phyloP scores from a whole-genome alignment of 1,140 invertebrate genomes.

The Anagrus nilaparvatae region DNA sequence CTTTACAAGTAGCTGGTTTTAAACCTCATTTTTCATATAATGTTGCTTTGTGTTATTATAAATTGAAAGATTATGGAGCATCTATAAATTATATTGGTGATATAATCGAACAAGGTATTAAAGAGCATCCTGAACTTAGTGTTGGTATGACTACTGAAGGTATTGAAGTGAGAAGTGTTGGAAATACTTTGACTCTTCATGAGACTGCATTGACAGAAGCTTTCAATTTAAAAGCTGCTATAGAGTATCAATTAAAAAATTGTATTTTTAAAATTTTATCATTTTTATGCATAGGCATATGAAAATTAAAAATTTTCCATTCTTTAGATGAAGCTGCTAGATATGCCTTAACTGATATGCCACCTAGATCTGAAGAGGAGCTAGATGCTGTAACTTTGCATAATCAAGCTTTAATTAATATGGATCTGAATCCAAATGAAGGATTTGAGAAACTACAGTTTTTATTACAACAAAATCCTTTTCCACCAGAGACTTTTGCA shows the following conservation, averaged over 20 bases:
- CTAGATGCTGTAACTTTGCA: slow-evolving; percentile 96
- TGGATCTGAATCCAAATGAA: slow-evolving; percentile 79
- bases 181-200: slow-evolving; percentile 91
- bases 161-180: slow-evolving; percentile 91
- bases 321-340: slow-evolving; percentile 71
- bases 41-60: slow-evolving; percentile 91
- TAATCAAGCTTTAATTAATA: slow-evolving; percentile 94
- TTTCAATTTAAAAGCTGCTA: slow-evolving; percentile 96
- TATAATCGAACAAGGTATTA: slow-evolving; percentile 92
- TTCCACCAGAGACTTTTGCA: slow-evolving; percentile 95
- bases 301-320: slow-evolving; percentile 11
- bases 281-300: slow-evolving; percentile 1
- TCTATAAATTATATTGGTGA: slow-evolving; percentile 82
- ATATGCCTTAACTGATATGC: slow-evolving; percentile 96
- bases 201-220: slow-evolving; percentile 96
- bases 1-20: slow-evolving; percentile 79
- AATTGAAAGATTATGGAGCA: slow-evolving; percentile 84
- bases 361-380: slow-evolving; percentile 92
- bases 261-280: slow-evolving; percentile 40
- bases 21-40: slow-evolving; percentile 92
- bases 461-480: slow-evolving; percentile 88
- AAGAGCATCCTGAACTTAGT: slow-evolving; percentile 94
- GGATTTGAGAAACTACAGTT: slow-evolving; percentile 98
- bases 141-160: slow-evolving; percentile 98
- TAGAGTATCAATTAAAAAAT: slow-evolving; percentile 96